Evolutionary conservation across 2,888 invertebrate genomes (phyloP).

Genomic region (Dusona sp.): DNA sequence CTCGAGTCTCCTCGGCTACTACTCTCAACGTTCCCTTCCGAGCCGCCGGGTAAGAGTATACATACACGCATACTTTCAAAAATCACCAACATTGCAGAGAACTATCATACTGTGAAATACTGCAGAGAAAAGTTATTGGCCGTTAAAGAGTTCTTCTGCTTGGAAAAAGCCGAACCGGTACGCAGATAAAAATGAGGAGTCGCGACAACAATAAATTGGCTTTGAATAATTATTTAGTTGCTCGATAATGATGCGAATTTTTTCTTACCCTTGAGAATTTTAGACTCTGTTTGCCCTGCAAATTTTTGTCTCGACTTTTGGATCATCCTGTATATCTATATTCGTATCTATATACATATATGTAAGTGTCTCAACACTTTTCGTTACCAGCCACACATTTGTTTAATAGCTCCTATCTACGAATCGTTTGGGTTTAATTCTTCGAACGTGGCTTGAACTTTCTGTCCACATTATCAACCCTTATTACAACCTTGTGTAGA

Average conservation of each 20-base stretch:
- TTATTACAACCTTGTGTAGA: neutral
- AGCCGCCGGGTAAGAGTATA: slow-evolving; percentile 32
- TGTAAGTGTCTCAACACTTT: slow-evolving; percentile 25
- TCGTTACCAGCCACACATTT: slow-evolving; percentile 49
- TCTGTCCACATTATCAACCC: slow-evolving; percentile 14
- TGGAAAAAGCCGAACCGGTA: neutral
- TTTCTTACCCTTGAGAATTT: neutral
- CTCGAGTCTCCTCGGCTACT: slow-evolving; percentile 42
- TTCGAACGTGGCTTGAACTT: slow-evolving; percentile 40
- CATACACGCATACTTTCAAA: neutral
- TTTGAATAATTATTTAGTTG: neutral
- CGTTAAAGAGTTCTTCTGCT: neutral
- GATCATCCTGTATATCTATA: neutral
- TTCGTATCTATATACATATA: neutral
- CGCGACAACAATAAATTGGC: neutral
- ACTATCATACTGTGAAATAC: neutral
- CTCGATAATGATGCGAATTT: neutral
- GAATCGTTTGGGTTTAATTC: slow-evolving; percentile 32
- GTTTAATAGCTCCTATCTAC: slow-evolving; percentile 49
- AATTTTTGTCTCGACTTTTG: neutral
- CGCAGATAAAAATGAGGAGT: neutral
- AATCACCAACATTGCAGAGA: neutral
- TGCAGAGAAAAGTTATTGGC: neutral
- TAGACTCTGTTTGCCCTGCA: neutral
- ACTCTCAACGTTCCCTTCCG: slow-evolving; percentile 30